Evolutionary conservation across 1,140 invertebrate genomes (phyloP).

Genomic region (Asobara japonica): DNA sequence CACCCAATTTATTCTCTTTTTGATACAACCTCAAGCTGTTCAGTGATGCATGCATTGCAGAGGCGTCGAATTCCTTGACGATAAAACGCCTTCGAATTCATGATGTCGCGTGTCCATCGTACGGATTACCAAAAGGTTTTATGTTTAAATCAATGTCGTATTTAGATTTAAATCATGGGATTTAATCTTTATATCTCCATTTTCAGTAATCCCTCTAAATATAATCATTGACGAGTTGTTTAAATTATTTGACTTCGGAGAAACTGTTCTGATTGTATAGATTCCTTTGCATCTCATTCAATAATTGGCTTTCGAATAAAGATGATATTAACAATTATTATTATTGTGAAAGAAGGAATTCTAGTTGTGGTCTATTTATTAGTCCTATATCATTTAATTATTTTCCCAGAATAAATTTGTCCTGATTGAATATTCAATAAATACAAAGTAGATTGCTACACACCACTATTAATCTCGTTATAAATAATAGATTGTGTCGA

Average conservation of each 20-base stretch:
- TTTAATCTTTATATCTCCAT: background rate
- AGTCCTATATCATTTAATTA: background rate
- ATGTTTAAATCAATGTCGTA: conserved; percentile 15
- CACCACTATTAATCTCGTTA: conserved; percentile 5
- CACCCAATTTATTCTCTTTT: background rate
- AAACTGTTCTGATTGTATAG: too few relatives aligned
- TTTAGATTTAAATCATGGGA: conserved; percentile 6
- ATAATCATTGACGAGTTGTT: too few relatives aligned
- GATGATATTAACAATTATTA: too few relatives aligned
- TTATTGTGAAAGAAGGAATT: background rate
- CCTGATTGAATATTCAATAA: conserved; percentile 11
- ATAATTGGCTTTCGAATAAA: too few relatives aligned
- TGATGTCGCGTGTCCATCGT: conserved; percentile 15
- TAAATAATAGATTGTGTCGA: conserved; percentile 19
- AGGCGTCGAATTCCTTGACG: conserved; percentile 15
- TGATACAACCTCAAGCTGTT: background rate
- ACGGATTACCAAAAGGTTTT: conserved; percentile 10
- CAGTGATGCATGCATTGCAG: conserved; percentile 2
- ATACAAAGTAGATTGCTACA: conserved; percentile 17
- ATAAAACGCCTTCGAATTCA: conserved; percentile 16
- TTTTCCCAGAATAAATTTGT: background rate
- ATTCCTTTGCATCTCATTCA: too few relatives aligned
- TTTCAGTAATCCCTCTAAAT: too few relatives aligned
- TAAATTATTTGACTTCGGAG: too few relatives aligned
- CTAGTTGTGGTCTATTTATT: background rate